Percentiles rank a stretch among this genome's conserved stretches.
Conservation (phyloP, 2,888 invertebrate genomes). For the Tinea trinotella region DNA sequence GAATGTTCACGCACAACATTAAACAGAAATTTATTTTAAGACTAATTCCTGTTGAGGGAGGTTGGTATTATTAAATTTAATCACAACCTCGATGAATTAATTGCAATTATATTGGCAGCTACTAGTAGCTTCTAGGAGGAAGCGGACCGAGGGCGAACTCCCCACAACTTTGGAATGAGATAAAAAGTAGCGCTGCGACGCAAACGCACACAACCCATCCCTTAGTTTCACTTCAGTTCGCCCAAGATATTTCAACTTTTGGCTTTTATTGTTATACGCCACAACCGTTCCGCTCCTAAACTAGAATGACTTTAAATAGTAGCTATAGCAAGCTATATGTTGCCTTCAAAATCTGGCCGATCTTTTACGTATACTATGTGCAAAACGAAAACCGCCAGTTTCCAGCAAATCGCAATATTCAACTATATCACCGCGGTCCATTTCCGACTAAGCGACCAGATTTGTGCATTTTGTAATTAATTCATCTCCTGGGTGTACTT, state of each 20-base stretch:
- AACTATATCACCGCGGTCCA: neutral
- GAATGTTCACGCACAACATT: slow-evolving; percentile 16
- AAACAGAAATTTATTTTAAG: slow-evolving; percentile 7
- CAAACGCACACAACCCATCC: neutral
- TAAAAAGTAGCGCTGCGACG: neutral
- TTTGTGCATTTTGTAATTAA: neutral
- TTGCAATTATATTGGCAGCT: neutral
- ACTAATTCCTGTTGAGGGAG: slow-evolving; percentile 24
- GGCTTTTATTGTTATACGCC: neutral
- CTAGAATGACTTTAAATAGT: neutral
- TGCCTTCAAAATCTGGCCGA: slow-evolving; percentile 5
- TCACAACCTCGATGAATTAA: slow-evolving; percentile 26
- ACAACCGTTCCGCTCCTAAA: neutral
- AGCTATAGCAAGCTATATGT: neutral
- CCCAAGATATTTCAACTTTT: neutral
- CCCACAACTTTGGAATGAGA: neutral
- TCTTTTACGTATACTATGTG: neutral
- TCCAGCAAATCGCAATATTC: neutral
- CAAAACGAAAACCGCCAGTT: neutral
- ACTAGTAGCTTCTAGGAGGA: neutral
- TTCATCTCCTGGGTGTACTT: slow-evolving; percentile 4
- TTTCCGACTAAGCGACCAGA: slow-evolving; percentile 5
- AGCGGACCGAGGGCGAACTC: neutral
- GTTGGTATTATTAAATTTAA: slow-evolving; percentile 27
- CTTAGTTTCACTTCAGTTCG: neutral